phyloP scores from a whole-genome alignment of 2,888 invertebrate species.

The Pantelozetes paolii region DNA sequence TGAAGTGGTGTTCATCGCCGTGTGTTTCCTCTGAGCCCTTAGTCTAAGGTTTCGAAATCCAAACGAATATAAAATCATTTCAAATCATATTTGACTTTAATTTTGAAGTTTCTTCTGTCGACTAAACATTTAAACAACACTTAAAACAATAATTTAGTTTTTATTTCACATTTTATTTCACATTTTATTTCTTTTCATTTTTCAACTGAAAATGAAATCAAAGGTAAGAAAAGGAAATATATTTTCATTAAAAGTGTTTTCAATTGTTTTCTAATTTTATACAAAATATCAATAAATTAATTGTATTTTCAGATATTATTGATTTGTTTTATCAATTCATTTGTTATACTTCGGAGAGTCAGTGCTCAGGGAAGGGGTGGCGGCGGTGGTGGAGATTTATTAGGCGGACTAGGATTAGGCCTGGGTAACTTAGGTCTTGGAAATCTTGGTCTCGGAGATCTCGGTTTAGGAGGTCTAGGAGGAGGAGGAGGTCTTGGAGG shows the following conservation, averaged over 20 bases:
- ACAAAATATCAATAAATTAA: background rate
- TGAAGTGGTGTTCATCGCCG: constrained; percentile 32
- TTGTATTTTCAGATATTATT: constrained; percentile 10
- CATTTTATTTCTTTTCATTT: background rate
- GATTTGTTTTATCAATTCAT: background rate
- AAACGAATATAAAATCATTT: constrained; percentile 21
- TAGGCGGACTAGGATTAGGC: constrained; percentile 37
- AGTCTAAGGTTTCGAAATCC: constrained; percentile 12
- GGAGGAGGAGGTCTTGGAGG: background rate
- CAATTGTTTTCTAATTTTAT: background rate
- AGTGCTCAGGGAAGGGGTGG: constrained; percentile 38
- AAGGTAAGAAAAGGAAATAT: constrained; percentile 14
- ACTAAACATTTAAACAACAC: background rate
- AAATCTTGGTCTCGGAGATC: constrained; percentile 36
- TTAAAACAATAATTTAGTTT: background rate
- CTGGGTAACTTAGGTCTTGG: constrained; percentile 40
- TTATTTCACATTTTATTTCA: background rate
- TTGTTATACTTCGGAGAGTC: background rate
- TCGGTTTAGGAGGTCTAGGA: constrained; percentile 10
- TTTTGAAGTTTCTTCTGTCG: background rate
- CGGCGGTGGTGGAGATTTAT: constrained; percentile 31
- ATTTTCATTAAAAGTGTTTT: background rate
- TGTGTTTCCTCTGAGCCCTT: constrained; percentile 34
- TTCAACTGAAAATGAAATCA: background rate
- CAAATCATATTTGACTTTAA: background rate